These are phyloP conservation scores for Acanthurus leucopareius DNA, from an alignment of 2,797 vertebrate genomes.

Conservation along the genomic window DNA sequence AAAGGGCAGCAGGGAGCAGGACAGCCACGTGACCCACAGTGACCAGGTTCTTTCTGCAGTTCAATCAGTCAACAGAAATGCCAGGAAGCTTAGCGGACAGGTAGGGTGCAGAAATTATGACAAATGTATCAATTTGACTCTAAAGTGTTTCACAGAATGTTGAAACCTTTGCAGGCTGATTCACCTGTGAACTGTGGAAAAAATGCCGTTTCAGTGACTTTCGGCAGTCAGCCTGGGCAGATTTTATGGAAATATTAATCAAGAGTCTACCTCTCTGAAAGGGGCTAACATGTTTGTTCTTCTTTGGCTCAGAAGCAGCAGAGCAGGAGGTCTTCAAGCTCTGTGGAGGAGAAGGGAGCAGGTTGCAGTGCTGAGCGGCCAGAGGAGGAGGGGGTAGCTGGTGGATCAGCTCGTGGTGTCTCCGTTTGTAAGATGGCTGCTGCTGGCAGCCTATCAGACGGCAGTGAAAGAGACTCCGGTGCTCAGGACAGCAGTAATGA, in stretches of 20 bases:
- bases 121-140: too few relatives aligned
- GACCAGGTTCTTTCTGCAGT: conserved; percentile 74
- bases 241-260: not conserved
- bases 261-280: not conserved
- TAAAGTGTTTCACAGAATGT: too few relatives aligned
- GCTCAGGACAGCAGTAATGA: conserved; percentile 93
- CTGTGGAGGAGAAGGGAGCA: conserved; percentile 83
- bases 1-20: conserved; percentile 87
- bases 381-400: conserved; percentile 77
- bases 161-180: not conserved
- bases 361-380: conserved; percentile 72
- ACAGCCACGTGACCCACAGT: conserved; percentile 75
- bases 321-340: conserved; percentile 80
- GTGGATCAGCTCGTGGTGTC: conserved; percentile 66
- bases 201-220: not conserved
- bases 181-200: not conserved
- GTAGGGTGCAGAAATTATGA: conserved; percentile 50
- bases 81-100: conserved; percentile 85
- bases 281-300: not conserved
- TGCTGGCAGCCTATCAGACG: conserved; percentile 90
- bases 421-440: conserved; percentile 73
- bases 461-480: conserved; percentile 91
- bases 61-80: conserved; percentile 83
- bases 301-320: conserved; percentile 80
- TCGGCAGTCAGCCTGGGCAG: not conserved